Conservation (phyloP, 2,888 invertebrate genomes). For the Carpatolechia fugitivella region DNA sequence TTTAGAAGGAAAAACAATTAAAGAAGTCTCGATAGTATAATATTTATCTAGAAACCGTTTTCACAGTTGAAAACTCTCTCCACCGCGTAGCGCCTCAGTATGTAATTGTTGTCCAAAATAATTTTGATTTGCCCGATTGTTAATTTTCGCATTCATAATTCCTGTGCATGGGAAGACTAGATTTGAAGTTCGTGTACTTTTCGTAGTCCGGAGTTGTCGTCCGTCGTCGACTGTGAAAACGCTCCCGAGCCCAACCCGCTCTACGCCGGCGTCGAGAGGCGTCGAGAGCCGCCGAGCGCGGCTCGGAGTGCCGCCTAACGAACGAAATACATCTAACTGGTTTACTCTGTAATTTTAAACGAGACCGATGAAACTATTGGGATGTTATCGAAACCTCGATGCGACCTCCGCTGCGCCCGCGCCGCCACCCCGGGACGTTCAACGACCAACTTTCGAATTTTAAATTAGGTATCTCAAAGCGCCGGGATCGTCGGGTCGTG, state of each 20-base stretch:
- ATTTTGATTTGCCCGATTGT: background rate
- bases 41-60: constrained; percentile 4
- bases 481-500: background rate
- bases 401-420: background rate
- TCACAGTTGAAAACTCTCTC: constrained; percentile 12
- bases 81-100: background rate
- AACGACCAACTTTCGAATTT: constrained; percentile 1
- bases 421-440: background rate
- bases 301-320: constrained; percentile 38
- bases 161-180: constrained; percentile 5
- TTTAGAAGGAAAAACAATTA: constrained; percentile 63
- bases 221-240: constrained; percentile 8
- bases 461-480: background rate
- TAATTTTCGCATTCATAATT: background rate
- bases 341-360: constrained; percentile 21
- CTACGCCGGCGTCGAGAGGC: too few species aligned
- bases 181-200: background rate
- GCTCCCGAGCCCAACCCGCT: constrained; percentile 36
- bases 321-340: constrained; percentile 32
- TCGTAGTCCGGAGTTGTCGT: too few species aligned
- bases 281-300: too few species aligned
- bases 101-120: background rate
- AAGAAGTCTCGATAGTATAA: constrained; percentile 22
- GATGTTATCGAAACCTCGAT: background rate
- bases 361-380: constrained; percentile 13